phyloP scores from a whole-genome alignment of 2,888 invertebrate species.

The Pogonocherus hispidulus region DNA sequence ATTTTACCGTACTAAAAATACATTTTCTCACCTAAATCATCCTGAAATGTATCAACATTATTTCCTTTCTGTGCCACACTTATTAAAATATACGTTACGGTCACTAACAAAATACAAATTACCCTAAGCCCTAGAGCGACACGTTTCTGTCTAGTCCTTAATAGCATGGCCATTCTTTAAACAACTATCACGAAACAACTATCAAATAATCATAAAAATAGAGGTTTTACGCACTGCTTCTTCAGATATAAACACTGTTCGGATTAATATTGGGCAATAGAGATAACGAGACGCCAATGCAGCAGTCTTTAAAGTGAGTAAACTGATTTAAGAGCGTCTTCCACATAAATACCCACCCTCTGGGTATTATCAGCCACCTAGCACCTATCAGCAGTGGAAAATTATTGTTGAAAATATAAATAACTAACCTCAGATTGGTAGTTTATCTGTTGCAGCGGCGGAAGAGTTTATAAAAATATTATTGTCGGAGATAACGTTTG shows the following conservation, averaged over 20 bases:
- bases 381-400: slow-evolving; percentile 57
- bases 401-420: slow-evolving; percentile 49
- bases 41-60: not conserved
- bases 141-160: slow-evolving; percentile 62
- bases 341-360: slow-evolving; percentile 44
- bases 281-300: slow-evolving; percentile 6
- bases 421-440: slow-evolving; percentile 40
- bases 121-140: slow-evolving; percentile 61
- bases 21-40: slow-evolving; percentile 14
- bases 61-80: slow-evolving; percentile 41
- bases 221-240: slow-evolving; percentile 8
- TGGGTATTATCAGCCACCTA: slow-evolving; percentile 31
- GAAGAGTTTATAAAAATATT: slow-evolving; percentile 15
- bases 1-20: too few species aligned
- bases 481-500: slow-evolving; percentile 8
- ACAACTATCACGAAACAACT: slow-evolving; percentile 29
- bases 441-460: slow-evolving; percentile 6
- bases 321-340: slow-evolving; percentile 36
- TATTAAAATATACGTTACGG: slow-evolving; percentile 58
- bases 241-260: slow-evolving; percentile 1
- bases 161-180: slow-evolving; percentile 61
- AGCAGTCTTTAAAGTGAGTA: slow-evolving; percentile 42
- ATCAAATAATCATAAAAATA: slow-evolving; percentile 47
- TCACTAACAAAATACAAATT: slow-evolving; percentile 59
- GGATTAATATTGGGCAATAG: not conserved